Evolutionary conservation across 2,888 invertebrate species (phyloP).

Genomic region (Agrochola lota): DNA sequence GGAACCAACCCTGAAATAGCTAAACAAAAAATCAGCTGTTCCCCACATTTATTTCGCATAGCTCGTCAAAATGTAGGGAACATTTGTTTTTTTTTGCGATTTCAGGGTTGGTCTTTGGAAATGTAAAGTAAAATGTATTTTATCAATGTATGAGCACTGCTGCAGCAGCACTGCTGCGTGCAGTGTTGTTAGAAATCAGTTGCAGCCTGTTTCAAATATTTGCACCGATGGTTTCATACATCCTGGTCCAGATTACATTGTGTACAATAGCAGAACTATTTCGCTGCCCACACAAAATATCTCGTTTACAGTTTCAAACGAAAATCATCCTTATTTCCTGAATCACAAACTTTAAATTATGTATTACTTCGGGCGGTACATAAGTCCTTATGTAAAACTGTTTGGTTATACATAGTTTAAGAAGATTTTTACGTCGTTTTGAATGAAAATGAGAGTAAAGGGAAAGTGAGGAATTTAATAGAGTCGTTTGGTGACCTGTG

Average conservation of each 20-base stretch:
- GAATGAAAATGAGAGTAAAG: slow-evolving; percentile 39
- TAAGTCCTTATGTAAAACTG: slow-evolving; percentile 32
- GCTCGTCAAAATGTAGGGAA: too few species aligned
- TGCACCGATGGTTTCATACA: too few species aligned
- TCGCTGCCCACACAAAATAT: slow-evolving; percentile 68
- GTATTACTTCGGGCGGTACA: background rate
- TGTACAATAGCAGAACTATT: slow-evolving; percentile 71
- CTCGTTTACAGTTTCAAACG: background rate
- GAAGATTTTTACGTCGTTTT: slow-evolving; percentile 46
- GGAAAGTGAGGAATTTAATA: slow-evolving; percentile 30
- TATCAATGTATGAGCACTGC: too few species aligned
- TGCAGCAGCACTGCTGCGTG: too few species aligned
- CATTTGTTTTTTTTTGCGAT: too few species aligned
- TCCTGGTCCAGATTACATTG: slow-evolving; percentile 66
- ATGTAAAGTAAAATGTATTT: too few species aligned
- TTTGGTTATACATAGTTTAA: slow-evolving; percentile 46
- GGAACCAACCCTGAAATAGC: too few species aligned
- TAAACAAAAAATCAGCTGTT: too few species aligned
- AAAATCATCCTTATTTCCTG: slow-evolving; percentile 12
- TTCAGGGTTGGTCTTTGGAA: too few species aligned
- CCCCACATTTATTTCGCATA: too few species aligned
- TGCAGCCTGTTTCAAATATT: too few species aligned
- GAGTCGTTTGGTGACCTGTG: slow-evolving; percentile 20
- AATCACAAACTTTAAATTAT: background rate
- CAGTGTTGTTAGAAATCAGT: too few species aligned